Conservation (phyloP, 2,113 vertebrate species). For the Dascyllus trimaculatus region DNA sequence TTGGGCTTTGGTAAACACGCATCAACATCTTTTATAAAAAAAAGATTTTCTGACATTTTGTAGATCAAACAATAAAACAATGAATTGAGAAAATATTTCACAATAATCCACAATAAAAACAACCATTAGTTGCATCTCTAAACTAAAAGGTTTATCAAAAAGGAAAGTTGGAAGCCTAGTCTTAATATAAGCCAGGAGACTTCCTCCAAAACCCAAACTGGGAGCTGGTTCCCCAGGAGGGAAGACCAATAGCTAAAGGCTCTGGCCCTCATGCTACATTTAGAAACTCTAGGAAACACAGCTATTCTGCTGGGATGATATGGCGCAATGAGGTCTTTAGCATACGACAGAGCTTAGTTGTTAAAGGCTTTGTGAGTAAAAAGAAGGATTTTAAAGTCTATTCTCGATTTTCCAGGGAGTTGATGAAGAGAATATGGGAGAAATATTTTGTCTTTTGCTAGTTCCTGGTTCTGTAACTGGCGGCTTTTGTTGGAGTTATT, state of each 20-base stretch:
- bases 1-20: no score
- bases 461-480: no score
- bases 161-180: not conserved
- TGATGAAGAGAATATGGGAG: no score
- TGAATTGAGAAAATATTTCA: no score
- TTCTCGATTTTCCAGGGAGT: not conserved
- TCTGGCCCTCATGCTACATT: not conserved
- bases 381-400: not conserved
- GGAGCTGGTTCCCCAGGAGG: not conserved
- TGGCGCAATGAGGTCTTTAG: not conserved
- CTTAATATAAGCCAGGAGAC: not conserved
- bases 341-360: not conserved
- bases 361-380: not conserved
- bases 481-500: no score
- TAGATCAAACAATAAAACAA: no score
- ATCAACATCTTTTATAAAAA: no score
- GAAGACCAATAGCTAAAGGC: not conserved
- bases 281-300: not conserved
- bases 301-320: not conserved
- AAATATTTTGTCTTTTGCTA: no score
- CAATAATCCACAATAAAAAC: no score
- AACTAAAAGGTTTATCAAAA: not conserved
- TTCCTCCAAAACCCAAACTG: not conserved
- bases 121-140: no score
- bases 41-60: no score